These are phyloP conservation scores for Sturmia bella DNA, from an alignment of 2,888 invertebrate genomes.

Conservation along the genomic window DNA sequence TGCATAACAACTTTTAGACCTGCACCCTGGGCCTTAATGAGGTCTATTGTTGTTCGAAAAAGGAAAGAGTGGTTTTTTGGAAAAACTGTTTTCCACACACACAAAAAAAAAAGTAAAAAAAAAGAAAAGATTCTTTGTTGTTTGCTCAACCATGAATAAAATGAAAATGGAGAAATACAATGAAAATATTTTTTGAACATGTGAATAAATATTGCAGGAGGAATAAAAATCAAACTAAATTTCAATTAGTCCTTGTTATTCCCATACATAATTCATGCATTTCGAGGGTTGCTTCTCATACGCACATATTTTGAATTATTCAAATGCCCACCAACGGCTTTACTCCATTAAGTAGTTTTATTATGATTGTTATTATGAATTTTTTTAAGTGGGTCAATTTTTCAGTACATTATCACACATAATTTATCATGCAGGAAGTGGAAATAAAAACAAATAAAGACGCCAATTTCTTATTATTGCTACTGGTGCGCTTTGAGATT, in stretches of 20 bases:
- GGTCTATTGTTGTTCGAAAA: constrained; percentile 41
- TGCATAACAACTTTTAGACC: constrained; percentile 5
- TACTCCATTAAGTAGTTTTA: constrained; percentile 33
- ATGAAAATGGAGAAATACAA: not conserved
- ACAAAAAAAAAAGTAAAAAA: not conserved
- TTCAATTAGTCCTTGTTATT: constrained; percentile 67
- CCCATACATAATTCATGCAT: constrained; percentile 25
- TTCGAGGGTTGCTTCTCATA: constrained; percentile 62
- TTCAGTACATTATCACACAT: not conserved
- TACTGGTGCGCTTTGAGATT: too few relatives aligned
- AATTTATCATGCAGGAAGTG: too few relatives aligned
- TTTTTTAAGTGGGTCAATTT: constrained; percentile 13
- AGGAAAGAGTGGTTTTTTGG: not conserved
- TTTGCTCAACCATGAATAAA: constrained; percentile 22
- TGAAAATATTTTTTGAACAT: constrained; percentile 2
- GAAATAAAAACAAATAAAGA: too few relatives aligned
- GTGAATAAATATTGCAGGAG: constrained; percentile 21
- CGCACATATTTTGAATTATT: constrained; percentile 54
- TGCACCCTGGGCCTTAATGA: constrained; percentile 31
- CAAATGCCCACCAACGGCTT: constrained; percentile 42
- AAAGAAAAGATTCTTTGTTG: constrained; percentile 22
- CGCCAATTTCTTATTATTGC: too few relatives aligned
- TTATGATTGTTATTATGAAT: too few relatives aligned
- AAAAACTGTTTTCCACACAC: constrained; percentile 7
- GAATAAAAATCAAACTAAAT: constrained; percentile 58